Evolutionary conservation across 2,888 invertebrate genomes (phyloP), one percentile per base, ranked within the genome.

Genomic region (Cosmia pyralina): DNA sequence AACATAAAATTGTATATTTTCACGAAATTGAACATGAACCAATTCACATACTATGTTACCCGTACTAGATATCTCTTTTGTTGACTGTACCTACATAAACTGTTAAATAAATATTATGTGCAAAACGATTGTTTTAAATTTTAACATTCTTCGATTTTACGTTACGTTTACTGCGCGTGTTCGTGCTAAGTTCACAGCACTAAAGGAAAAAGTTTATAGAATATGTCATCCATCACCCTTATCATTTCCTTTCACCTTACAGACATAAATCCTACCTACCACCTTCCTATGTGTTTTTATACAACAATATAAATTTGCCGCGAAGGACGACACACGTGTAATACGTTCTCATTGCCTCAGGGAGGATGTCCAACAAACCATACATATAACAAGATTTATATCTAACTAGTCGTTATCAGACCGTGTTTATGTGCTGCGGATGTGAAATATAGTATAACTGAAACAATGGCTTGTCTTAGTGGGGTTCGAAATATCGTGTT

Each of bases 261-360:
- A 65, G 11, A 58, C 41, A 41, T 59, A 72, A 28, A 28, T 28
- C 28, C 28, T 28, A 28, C 28, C 28, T 59, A 22, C 41, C 59
- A 41, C 8, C 15, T n/a, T 10, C 22, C 5, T 57, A 34, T 55
- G 17, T 67, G 68, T 70, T 69, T 69, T 59, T 48, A 41, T 68
- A 41, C 65, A 60, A 68, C 62, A 70, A 72, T n/a, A 70, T 83
- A 65, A n/a, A 79, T 83, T 77, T 85, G 73, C 72, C 59, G 66
- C 50, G 58, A 65, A 80, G 77, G 53, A 60, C 63, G 70, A 53
- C 72, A 76, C 64, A 38, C 69, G 69, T 67, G 77, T 79, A 79
- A 79, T 77, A 80, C 72, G 72, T 73, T 74, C 60, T 83, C 77
- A 83, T 83, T 77, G 71, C 83, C 83, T 63, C 66, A 63, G 83